Conservation (phyloP, 2,113 vertebrate genomes). For the Terrapene triunguis region DNA sequence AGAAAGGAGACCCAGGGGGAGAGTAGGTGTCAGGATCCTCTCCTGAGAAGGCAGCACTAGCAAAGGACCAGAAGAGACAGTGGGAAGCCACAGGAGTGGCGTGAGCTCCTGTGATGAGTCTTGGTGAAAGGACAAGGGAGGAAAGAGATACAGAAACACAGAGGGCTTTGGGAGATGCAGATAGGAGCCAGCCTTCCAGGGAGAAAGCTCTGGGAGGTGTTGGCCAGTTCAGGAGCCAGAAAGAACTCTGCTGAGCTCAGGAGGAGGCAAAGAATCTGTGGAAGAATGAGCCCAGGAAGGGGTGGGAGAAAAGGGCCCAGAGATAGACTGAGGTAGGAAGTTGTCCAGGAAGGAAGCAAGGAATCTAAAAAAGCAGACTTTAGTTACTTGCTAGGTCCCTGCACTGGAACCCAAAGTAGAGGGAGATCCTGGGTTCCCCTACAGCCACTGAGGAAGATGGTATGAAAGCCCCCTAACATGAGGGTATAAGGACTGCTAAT, state of each 20-base stretch:
- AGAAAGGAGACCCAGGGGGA: background rate
- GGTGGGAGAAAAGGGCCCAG: background rate
- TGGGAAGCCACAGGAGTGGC: background rate
- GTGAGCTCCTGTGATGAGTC: background rate
- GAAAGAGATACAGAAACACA: background rate
- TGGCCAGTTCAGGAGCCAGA: background rate
- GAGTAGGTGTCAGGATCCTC: background rate
- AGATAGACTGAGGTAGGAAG: background rate
- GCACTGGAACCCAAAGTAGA: background rate
- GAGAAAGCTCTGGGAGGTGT: background rate
- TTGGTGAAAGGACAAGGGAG: background rate
- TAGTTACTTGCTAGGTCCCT: background rate
- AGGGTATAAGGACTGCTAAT: background rate
- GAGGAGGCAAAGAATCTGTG: background rate
- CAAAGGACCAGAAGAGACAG: background rate
- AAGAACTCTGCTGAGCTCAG: background rate
- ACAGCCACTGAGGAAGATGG: background rate
- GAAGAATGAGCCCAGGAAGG: background rate
- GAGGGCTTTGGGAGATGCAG: background rate
- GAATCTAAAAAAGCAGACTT: background rate
- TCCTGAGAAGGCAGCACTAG: background rate
- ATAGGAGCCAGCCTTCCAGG: background rate
- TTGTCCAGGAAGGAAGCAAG: background rate
- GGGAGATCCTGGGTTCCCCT: background rate
- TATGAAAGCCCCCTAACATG: background rate